These are phyloP conservation scores for Scopus umbretta DNA, from an alignment of 2,113 vertebrate species.

Conservation along the genomic window DNA sequence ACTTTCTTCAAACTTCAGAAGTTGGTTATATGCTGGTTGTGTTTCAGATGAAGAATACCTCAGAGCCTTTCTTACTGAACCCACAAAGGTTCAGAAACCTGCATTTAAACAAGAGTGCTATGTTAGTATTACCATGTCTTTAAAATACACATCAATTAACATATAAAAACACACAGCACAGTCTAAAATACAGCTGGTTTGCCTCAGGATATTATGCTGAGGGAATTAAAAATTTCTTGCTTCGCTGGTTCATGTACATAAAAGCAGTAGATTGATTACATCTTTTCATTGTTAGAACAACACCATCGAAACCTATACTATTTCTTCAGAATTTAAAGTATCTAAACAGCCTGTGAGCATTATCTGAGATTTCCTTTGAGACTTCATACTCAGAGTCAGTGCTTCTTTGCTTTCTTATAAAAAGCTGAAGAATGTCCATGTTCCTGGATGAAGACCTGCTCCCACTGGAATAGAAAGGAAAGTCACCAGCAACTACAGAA, in stretches of 20 bases:
- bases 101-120: neutral
- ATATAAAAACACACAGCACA: neutral
- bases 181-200: neutral
- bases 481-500: neutral
- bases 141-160: neutral
- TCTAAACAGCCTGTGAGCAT: neutral
- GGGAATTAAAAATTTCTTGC: neutral
- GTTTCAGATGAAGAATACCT: neutral
- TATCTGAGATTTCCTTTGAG: neutral
- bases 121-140: neutral
- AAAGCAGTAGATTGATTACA: neutral
- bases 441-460: neutral
- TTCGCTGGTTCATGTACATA: neutral
- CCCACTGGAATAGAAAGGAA: neutral
- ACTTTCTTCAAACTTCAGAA: neutral
- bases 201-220: neutral
- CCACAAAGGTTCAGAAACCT: neutral
- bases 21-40: neutral
- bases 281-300: neutral
- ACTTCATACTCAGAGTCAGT: neutral
- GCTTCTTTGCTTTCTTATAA: neutral
- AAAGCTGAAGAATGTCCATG: neutral
- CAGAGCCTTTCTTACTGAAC: neutral
- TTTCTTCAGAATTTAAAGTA: neutral
- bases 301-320: neutral